Evolutionary conservation across 2,797 vertebrate species (phyloP), one percentile per base, ranked within the genome.

Genomic region (Pitangus sulphuratus): DNA sequence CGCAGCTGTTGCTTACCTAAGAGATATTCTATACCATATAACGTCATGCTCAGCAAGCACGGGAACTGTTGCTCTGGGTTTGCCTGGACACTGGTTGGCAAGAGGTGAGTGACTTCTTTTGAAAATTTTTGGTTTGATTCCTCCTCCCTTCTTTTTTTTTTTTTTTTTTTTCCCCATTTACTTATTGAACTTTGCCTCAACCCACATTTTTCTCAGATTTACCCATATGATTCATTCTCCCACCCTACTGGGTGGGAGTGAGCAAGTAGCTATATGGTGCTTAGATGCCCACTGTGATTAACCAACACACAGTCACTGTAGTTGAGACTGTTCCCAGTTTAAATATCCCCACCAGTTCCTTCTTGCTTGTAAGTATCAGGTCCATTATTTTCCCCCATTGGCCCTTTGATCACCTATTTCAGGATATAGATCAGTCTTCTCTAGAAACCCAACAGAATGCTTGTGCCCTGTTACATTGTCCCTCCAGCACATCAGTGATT

Each of bases 101-200:
- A 47, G 16, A 64, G 6, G 14, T 35, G 21, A 68, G 20, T 31
- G 31, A 65, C 13, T 58, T 6, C 6, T 65, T 53, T 45, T 58
- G 17, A 31, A 53, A 54, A 40, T 47, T 20, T 60, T 65, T 40
- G 5, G 6, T 37, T 76, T 66, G 17, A 11, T 60, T 51, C 10
- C 9, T 4, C 8, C 5, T 2, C 6, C 2, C 1, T 2, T 5
- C 3, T 20, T 10, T 40, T 40, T 40, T 17, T 45, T 19, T 19
- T 57, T 60, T 19, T 20, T 57, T n/a, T n/a, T n/a, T 39, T 17
- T 26, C 1, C 4, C 9, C 39, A 11, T 35, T 88, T 62, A 54
- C 9, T 54, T 54, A 42, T 62, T 76, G 69, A 76, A n/a, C 18
- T 66, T 48, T 71, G 17, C 40, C 8, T 70, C 35, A 56, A 28